Base-by-base conservation (phyloP, 2,888 invertebrate genomes). In the Mythimna ferrago region DNA sequence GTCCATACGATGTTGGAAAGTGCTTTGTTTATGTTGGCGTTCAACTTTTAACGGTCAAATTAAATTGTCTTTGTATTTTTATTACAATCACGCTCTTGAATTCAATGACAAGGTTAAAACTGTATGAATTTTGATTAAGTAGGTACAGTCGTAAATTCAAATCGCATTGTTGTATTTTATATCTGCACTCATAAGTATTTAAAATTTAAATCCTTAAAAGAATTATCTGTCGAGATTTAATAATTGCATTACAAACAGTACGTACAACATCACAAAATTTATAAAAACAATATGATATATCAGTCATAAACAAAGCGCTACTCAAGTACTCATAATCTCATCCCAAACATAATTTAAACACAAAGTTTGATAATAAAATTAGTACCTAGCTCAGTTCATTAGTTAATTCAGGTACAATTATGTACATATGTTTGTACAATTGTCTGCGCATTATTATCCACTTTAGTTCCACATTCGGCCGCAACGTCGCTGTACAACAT, bases 21-120 rank as follows among this genome's bases (percentile, higher is more conserved):
- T 56, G 57, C 70, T 69, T 70, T 79, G 75, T 78, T 74, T 74
- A 71, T 71, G 53, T 56, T 70, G 58, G 66, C 53, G 53, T 71
- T 64, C 19, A 72, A 61, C 21, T 69, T 73, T 44, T 44, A 75
- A 44, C 64, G 68, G 65, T 79, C 14, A 82, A 68, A 67, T 60
- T 65, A 44, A 79, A 72, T 75, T 53, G 60, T 76, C 44, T 76
- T 66, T 41, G 26, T 38, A 71, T 71, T 62, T 73, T 72, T 73
- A 74, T 73, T 72, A 71, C 73, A 73, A 70, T 81, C 71, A 72
- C 48, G 74, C 60, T 75, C 71, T 85, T 76, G 72, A 74, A 83
- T 53, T 62, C 62, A 78, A 73, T 69, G 77, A 76, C 82, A 82
- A 80, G 79, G 84, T 83, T 80, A 67, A 74, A 66, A 76, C 41